Evolutionary conservation across 2,888 invertebrate genomes (phyloP).

Genomic region (Clepsis dumicolana): DNA sequence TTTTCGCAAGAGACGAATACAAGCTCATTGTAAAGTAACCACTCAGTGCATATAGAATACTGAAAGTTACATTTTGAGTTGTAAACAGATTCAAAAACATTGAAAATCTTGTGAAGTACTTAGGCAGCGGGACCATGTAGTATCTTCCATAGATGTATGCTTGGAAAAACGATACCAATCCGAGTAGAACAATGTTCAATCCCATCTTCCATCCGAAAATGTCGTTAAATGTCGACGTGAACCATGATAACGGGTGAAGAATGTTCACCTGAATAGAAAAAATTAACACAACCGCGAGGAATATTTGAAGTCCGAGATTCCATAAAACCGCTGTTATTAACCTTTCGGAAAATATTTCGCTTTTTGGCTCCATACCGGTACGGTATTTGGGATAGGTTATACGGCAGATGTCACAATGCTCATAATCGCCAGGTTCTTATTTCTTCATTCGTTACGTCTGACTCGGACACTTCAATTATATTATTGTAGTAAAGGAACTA

Average conservation of each 20-base stretch:
- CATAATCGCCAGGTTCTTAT: not conserved
- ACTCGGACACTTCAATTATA: not conserved
- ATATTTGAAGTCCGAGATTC: constrained; percentile 85
- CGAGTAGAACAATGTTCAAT: constrained; percentile 88
- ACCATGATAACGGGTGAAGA: constrained; percentile 88
- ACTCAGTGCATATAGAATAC: constrained; percentile 86
- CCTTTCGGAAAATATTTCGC: constrained; percentile 87
- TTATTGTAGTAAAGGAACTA: not conserved
- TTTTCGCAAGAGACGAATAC: constrained; percentile 88
- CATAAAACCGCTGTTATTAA: constrained; percentile 86
- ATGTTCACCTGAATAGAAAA: constrained; percentile 87
- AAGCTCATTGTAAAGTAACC: constrained; percentile 90
- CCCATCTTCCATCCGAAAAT: constrained; percentile 88
- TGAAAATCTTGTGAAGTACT: constrained; percentile 88
- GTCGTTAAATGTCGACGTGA: constrained; percentile 85
- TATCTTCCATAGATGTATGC: constrained; percentile 90
- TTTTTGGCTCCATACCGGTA: constrained; percentile 72
- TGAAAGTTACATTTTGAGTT: constrained; percentile 85
- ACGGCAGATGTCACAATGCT: constrained; percentile 12
- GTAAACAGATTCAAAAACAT: constrained; percentile 88
- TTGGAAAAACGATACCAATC: constrained; percentile 88
- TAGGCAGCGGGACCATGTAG: constrained; percentile 87
- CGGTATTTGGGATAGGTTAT: constrained; percentile 44
- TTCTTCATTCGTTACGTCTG: not conserved
- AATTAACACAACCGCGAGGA: constrained; percentile 80